Percentiles rank a stretch among this genome's conserved stretches.
Evolutionary conservation across 2,797 vertebrate species (phyloP).

Genomic region (Thalassophryne amazonica): DNA sequence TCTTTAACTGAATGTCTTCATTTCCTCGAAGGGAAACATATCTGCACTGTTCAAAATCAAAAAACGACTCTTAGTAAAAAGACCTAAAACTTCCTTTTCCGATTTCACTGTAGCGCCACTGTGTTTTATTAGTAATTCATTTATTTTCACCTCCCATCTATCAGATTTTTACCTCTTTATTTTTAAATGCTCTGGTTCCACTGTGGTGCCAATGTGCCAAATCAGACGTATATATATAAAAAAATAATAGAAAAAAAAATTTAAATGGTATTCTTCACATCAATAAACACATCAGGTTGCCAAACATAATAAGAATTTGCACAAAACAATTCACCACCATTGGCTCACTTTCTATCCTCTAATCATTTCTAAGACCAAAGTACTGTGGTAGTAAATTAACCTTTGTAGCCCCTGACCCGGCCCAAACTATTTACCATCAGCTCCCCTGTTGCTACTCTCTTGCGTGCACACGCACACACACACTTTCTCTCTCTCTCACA

Average conservation of each 20-base stretch:
- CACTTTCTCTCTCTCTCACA: slow-evolving; percentile 26
- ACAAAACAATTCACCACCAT: slow-evolving; percentile 67
- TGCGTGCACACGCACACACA: slow-evolving; percentile 32
- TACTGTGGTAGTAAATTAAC: slow-evolving; percentile 76
- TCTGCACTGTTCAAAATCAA: slow-evolving; percentile 76
- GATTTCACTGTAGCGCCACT: slow-evolving; percentile 68
- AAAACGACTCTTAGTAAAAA: slow-evolving; percentile 63
- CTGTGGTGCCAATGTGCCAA: slow-evolving; percentile 72
- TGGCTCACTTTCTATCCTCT: slow-evolving; percentile 58
- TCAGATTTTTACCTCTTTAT: slow-evolving; percentile 28
- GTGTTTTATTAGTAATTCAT: slow-evolving; percentile 48
- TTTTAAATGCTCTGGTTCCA: slow-evolving; percentile 62
- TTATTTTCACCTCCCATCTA: slow-evolving; percentile 9
- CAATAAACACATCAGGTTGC: slow-evolving; percentile 48
- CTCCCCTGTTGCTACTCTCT: slow-evolving; percentile 40
- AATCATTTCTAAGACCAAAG: slow-evolving; percentile 80
- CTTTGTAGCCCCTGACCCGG: slow-evolving; percentile 27
- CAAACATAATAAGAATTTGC: slow-evolving; percentile 67
- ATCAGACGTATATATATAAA: too few species aligned
- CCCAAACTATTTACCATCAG: slow-evolving; percentile 32
- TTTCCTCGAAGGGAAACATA: slow-evolving; percentile 71
- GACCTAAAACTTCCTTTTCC: slow-evolving; percentile 59
- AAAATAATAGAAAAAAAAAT: too few species aligned
- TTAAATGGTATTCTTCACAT: too few species aligned
- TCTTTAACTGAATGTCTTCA: slow-evolving; percentile 78